Percentiles rank a stretch among this genome's conserved stretches.
phyloP scores from a whole-genome alignment of 2,888 invertebrate species.

The Amphipyra berbera region DNA sequence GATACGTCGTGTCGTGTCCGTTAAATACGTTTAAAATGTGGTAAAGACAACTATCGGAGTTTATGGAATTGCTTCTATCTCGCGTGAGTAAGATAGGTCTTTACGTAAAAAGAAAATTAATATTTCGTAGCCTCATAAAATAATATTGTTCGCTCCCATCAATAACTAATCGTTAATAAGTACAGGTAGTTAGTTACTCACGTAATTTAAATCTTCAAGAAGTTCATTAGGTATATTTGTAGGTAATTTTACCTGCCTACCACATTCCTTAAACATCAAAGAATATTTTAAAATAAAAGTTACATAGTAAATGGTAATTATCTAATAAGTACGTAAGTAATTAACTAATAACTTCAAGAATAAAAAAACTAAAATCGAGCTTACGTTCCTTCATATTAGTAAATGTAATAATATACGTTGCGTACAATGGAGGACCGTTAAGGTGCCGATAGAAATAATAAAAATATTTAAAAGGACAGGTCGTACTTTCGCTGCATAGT shows the following conservation, averaged over 20 bases:
- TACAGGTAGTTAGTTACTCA: too few relatives aligned
- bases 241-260: neutral
- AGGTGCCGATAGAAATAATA: constrained; percentile 43
- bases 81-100: too few relatives aligned
- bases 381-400: neutral
- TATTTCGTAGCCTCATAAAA: too few relatives aligned
- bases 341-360: constrained; percentile 3
- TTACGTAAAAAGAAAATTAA: too few relatives aligned
- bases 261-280: constrained; percentile 1
- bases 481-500: constrained; percentile 69
- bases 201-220: too few relatives aligned
- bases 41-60: too few relatives aligned
- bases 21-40: too few relatives aligned
- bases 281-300: constrained; percentile 32
- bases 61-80: too few relatives aligned
- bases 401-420: constrained; percentile 15
- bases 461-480: constrained; percentile 43
- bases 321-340: constrained; percentile 27
- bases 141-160: too few relatives aligned
- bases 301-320: constrained; percentile 26
- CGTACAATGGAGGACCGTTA: constrained; percentile 39
- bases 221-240: too few relatives aligned
- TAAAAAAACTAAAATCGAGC: neutral
- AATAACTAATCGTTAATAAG: too few relatives aligned
- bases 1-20: too few relatives aligned